Evolutionary conservation across 2,888 invertebrate species (phyloP), one percentile per base, ranked within the genome.

Genomic region (Brachylomia viminalis): DNA sequence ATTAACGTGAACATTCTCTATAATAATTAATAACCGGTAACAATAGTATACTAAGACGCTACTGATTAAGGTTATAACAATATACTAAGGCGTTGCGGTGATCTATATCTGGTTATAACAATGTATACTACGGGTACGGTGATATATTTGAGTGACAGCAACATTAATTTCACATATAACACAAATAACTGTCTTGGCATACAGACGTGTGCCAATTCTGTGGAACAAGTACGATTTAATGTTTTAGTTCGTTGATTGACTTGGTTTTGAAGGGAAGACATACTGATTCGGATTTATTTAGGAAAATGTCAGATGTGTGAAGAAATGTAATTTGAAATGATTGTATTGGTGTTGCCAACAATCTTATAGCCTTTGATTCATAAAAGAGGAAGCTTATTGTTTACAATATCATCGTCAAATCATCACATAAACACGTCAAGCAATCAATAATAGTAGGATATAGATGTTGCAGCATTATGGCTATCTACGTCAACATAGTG

Each of bases 91-190:
- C 33, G 20, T 4, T 17, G 59, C 4, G 3, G 23, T n/a, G 45
- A 62, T 33, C 45, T 42, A 58, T n/a, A 52, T 42, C 3, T 38
- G 42, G 42, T 8, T 42, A 52, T 52, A 71, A 52, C 30, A 59
- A 62, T 47, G 42, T 33, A 59, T 71, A 47, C n/a, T 33, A 8
- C 11, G 56, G 47, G 20, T 33, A 8, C 11, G 56, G 47, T n/a
- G 59, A 76, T 86, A 80, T 69, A 79, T 72, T 61, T 83, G 85
- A 86, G 59, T 76, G 83, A 83, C 86, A 73, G 74, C n/a, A 20
- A 68, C 79, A 85, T 85, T 86, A 80, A 87, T 85, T 45, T 61
- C 13, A 20, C 59, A 61, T 58, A 52, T 65, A 76, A 72, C 67
- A 58, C 70, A 72, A 67, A 72, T 83, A 76, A 72, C 72, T 66